Evolutionary conservation across 2,797 vertebrate genomes (phyloP).

Genomic region (Antrozous pallidus): DNA sequence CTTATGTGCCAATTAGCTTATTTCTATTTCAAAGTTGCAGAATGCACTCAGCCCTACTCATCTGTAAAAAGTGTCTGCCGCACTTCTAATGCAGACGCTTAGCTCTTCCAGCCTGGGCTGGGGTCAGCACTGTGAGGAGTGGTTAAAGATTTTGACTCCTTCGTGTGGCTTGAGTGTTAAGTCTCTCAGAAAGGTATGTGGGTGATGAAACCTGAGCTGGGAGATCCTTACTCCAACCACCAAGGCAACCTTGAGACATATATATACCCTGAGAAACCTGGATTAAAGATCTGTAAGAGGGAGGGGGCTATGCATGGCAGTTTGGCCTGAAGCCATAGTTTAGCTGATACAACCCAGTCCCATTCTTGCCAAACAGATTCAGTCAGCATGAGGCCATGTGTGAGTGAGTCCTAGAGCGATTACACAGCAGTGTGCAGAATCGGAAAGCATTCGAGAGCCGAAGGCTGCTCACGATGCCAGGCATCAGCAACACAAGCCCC

Average conservation of each 20-base stretch:
- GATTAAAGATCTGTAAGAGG: conserved; percentile 36
- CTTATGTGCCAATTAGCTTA: background rate
- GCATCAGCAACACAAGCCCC: background rate
- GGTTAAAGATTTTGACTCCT: background rate
- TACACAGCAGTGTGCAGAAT: conserved; percentile 50
- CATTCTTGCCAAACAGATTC: conserved; percentile 41
- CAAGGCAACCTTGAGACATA: background rate
- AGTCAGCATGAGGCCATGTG: conserved; percentile 55
- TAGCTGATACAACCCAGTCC: conserved; percentile 49
- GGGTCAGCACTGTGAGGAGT: background rate
- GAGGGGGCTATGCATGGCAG: background rate
- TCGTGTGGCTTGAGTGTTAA: background rate
- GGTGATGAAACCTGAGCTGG: background rate
- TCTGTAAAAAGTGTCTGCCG: background rate
- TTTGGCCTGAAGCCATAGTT: conserved; percentile 44
- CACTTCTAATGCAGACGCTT: background rate
- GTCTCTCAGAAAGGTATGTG: background rate
- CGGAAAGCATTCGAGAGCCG: background rate
- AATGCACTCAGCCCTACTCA: background rate
- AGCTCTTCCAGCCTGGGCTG: background rate
- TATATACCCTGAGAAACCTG: background rate
- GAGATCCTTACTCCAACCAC: background rate
- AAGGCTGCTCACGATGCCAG: background rate
- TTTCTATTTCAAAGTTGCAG: background rate
- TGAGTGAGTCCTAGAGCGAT: conserved; percentile 53